These are phyloP conservation scores for Scolopax rusticola DNA, from an alignment of 2,797 vertebrate species.

Conservation along the genomic window DNA sequence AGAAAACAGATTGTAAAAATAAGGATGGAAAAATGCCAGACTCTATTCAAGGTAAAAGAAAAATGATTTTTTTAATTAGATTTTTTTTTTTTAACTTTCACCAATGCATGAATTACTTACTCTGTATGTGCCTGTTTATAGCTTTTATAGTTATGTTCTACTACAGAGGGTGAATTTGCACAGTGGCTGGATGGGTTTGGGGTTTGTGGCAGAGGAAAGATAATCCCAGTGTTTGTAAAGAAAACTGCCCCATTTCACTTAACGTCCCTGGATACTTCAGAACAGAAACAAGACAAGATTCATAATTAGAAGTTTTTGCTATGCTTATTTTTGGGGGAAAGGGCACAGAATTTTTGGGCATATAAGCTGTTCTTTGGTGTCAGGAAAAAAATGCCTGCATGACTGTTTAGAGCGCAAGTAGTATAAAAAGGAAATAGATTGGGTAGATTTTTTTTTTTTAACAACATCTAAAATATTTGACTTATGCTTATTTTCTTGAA, in stretches of 20 bases:
- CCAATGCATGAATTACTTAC: background rate
- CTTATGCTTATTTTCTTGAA: background rate
- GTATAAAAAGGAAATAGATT: background rate
- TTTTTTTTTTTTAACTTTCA: background rate
- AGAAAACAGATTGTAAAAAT: background rate
- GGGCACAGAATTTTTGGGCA: background rate
- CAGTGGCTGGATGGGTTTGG: background rate
- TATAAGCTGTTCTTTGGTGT: background rate
- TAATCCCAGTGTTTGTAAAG: background rate
- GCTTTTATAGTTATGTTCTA: background rate
- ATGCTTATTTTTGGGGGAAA: background rate
- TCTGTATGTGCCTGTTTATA: background rate
- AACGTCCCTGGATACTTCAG: rapidly evolving
- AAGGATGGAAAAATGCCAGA: background rate
- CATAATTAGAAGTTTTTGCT: background rate
- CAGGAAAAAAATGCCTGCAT: background rate
- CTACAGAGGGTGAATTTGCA: background rate
- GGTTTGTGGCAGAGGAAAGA: background rate
- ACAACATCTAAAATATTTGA: background rate
- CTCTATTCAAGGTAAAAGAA: background rate
- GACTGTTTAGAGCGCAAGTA: background rate
- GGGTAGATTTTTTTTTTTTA: background rate
- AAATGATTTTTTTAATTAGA: background rate
- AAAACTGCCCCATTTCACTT: background rate
- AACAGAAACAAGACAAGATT: background rate